Base-by-base conservation (phyloP, 2,113 vertebrate species). In the Pogonocichla stellata region DNA sequence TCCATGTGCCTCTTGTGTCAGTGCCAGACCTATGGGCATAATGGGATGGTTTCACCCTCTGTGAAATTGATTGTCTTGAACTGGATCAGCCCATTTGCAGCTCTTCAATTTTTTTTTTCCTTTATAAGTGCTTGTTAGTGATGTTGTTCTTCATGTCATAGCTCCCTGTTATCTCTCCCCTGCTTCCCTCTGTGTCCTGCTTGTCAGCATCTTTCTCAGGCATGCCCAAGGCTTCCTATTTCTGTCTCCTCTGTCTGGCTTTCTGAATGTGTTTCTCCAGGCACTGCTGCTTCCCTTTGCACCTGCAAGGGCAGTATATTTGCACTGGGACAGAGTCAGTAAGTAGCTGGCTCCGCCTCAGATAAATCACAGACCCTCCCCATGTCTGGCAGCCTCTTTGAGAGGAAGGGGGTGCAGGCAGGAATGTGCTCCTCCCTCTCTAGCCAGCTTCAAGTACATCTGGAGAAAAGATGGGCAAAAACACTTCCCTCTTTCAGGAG, bases 301-400 rank as follows among this genome's bases (percentile, higher is more conserved):
- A 95, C 90, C 94, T 77, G 64, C 80, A 58, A 69, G 64, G 51
- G 34, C 77, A 48, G 51, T 13, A 1, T 88, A 19, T 94, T 94
- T 80, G 93, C 86, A 45, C 80, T 72, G 80, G 65, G 74, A 54
- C 22, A 8, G 60, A 51, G 57, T 62, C 5, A 20, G 36, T 71
- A 51, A 71, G 65, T 78, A 80, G 75, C 72, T 78, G 82, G 45
- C 75, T 47, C 9, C 79, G 87, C 51, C 75, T 92, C 54, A 73
- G 36, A 94, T 78, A 90, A 93, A 95, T 94, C 80, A 86, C 57
- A 69, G 91, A 54, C 87, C 67, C 65, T 92, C 83, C 79, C 72
- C 80, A 2, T 0, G 0, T 58, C 73, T 94, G 82, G 69, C 91
- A 92, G 88, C 70, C 18, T 71, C 51, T 77, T 60, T 24, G 65